phyloP scores from a whole-genome alignment of 2,113 vertebrate genomes.

The Tor tambroides region DNA sequence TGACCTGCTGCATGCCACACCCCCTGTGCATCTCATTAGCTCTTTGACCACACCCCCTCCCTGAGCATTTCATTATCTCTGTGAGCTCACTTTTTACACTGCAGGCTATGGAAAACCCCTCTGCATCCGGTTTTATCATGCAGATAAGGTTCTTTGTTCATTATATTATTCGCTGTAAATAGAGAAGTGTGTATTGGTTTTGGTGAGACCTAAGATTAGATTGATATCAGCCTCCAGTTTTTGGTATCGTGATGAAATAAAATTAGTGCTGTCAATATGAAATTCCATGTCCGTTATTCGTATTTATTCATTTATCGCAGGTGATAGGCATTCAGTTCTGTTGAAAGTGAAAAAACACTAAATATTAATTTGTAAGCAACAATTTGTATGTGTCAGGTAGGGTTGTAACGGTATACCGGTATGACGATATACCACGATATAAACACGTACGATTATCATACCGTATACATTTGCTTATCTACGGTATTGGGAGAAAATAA shows the following conservation, averaged over 20 bases:
- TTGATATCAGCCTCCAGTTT: neutral
- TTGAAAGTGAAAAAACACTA: neutral
- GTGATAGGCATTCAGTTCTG: neutral
- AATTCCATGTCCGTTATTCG: neutral
- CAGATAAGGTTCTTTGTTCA: neutral
- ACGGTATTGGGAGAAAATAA: no score
- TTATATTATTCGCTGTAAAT: neutral
- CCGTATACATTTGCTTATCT: no score
- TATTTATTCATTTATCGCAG: neutral
- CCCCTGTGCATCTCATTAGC: constrained; percentile 26
- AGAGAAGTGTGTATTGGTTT: neutral
- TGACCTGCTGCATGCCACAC: constrained; percentile 66
- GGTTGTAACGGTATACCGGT: no score
- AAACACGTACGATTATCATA: no score
- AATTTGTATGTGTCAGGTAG: no score
- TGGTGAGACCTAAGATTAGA: neutral
- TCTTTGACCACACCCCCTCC: constrained; percentile 18
- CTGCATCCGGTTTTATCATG: neutral
- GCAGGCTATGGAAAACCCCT: neutral
- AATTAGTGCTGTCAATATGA: neutral
- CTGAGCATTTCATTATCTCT: neutral
- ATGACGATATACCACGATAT: no score
- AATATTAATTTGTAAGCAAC: no score
- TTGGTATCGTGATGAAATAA: neutral
- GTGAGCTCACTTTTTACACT: neutral